phyloP scores from a whole-genome alignment of 2,888 invertebrate genomes.

The Drosophila pegasa region DNA sequence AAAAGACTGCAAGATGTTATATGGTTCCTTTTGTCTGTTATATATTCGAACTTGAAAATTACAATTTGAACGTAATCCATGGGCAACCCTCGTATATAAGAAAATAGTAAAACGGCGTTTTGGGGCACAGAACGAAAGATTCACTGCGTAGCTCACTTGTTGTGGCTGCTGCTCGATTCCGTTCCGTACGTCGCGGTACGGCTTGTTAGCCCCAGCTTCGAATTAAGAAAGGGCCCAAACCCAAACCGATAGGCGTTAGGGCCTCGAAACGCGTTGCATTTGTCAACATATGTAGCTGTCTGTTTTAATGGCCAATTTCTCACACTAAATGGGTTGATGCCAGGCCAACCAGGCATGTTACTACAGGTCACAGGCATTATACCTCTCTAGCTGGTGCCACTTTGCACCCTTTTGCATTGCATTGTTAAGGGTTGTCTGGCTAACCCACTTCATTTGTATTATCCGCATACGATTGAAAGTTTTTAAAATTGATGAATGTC shows the following conservation, averaged over 20 bases:
- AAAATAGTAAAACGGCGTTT: conserved; percentile 18
- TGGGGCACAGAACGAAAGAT: conserved; percentile 32
- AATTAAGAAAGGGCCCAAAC: conserved; percentile 31
- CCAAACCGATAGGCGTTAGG: not conserved
- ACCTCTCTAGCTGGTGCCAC: conserved; percentile 10
- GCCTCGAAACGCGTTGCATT: conserved; percentile 63
- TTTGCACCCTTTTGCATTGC: conserved; percentile 17
- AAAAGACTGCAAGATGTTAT: no score
- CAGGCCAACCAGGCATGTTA: conserved; percentile 25
- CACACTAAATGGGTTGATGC: conserved; percentile 80
- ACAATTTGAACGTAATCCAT: not conserved
- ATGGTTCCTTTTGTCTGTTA: not conserved
- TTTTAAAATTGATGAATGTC: not conserved
- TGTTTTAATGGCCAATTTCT: conserved; percentile 83
- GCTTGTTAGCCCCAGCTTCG: conserved; percentile 24
- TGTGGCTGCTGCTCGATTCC: conserved; percentile 33
- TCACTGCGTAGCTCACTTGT: conserved; percentile 44
- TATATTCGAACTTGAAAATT: not conserved
- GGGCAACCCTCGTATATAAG: conserved; percentile 11
- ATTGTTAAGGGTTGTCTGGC: not conserved
- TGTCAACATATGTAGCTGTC: conserved; percentile 79
- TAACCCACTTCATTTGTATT: not conserved
- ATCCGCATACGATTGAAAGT: not conserved
- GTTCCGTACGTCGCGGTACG: conserved; percentile 1
- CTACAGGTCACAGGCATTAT: conserved; percentile 5